Conservation (phyloP, 2,888 invertebrate genomes). For the Idaea biselata region DNA sequence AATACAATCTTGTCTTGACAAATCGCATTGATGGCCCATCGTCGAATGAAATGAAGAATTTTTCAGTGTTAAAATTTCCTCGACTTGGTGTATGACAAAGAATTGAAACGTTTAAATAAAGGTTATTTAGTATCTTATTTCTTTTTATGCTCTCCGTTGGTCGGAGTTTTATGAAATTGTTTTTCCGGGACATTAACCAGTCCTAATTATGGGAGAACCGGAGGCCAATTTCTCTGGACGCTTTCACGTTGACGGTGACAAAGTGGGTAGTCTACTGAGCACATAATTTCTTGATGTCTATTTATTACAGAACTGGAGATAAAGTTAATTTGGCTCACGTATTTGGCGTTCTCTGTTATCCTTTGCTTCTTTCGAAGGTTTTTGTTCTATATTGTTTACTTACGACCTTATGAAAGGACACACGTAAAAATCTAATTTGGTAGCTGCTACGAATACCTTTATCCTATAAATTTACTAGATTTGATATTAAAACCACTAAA, state of each 20-base stretch:
- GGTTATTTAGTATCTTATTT: slow-evolving; percentile 74
- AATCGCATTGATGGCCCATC: slow-evolving; percentile 12
- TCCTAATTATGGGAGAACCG: slow-evolving; percentile 72
- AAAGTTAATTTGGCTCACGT: slow-evolving; percentile 46
- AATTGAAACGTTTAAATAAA: slow-evolving; percentile 37
- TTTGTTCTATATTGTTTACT: not conserved
- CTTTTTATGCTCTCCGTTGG: slow-evolving; percentile 59
- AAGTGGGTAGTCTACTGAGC: slow-evolving; percentile 55
- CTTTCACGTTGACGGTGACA: slow-evolving; percentile 72
- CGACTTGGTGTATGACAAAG: slow-evolving; percentile 18
- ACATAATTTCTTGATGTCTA: slow-evolving; percentile 64
- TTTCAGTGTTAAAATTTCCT: slow-evolving; percentile 25
- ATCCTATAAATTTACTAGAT: not conserved
- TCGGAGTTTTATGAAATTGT: slow-evolving; percentile 77
- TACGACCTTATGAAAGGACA: not conserved
- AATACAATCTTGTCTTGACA: not conserved
- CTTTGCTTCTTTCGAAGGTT: not conserved
- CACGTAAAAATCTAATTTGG: not conserved
- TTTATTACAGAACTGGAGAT: slow-evolving; percentile 60
- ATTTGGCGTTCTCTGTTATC: not conserved
- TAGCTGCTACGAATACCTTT: not conserved
- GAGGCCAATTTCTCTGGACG: slow-evolving; percentile 70
- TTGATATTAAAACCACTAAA: not conserved
- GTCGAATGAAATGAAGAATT: slow-evolving; percentile 19
- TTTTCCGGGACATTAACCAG: slow-evolving; percentile 76